Base-by-base conservation (phyloP, 2,113 vertebrate genomes). In the Gymnocephalus cernua region DNA sequence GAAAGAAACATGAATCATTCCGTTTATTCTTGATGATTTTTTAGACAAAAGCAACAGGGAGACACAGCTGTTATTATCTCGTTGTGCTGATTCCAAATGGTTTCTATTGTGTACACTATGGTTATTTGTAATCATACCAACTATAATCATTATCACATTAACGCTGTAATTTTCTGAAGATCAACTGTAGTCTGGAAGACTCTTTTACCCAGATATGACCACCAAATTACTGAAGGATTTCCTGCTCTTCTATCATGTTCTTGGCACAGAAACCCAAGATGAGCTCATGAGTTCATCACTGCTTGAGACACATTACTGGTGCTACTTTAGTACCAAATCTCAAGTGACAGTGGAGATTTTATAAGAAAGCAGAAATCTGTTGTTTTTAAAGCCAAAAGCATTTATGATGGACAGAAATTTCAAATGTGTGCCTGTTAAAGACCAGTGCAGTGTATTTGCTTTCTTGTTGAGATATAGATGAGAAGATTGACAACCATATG, bases 1-100 rank as follows among this genome's bases (percentile, higher is more conserved):
- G 5, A 87, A 70, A 83, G 45, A 48, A 56, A 63, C 70, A 58
- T 72, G 57, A 85, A 79, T 83, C 65, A 79, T 21, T 77, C 54
- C 16, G 80, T 79, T 83, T 72, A 85, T 69, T 76, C 56, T 32
- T 44, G 57, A 62, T 15, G 0, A 83, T 74, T 67, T 72, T 85
- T 86, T 67, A 86, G 75, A 86, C 63, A 74, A 86, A 84, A 41
- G 79, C 79, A 64, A 27, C 61, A 67, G 19, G 27, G 74, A 90
- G 76, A 81, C 56, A 61, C 54, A 67, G 69, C 74, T 75, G 80
- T 68, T 77, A 86, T 88, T 76, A 75, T 77, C 53, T 79, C 58
- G 69, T 48, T 80, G 61, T 32, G 23, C 29, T 71, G 50, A 70
- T 69, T 75, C 32, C 41, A 86, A 78, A 87, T 74, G n/a, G 78